Evolutionary conservation across 1,140 invertebrate genomes (phyloP).

Genomic region (Aphelinus certus): DNA sequence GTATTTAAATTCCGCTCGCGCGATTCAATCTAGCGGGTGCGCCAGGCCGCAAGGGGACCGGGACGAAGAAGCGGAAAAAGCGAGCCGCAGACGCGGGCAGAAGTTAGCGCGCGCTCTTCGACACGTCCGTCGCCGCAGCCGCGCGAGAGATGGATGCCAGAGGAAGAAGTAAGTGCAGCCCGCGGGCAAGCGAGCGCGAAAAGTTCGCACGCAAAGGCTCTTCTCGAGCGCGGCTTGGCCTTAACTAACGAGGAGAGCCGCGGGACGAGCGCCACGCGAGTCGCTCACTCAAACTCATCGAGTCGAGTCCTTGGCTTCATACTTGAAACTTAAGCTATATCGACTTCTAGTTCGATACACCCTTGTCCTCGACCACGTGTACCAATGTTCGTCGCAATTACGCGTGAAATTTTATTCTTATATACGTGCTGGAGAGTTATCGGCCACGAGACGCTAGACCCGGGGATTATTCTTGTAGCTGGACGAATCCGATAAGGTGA

Average conservation of each 20-base stretch:
- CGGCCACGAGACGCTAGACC: too few relatives aligned
- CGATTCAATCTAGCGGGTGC: neutral
- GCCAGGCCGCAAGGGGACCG: neutral
- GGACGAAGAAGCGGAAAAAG: neutral
- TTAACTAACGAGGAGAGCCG: conserved; percentile 2
- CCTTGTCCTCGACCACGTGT: too few relatives aligned
- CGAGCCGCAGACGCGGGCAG: neutral
- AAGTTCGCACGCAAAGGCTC: conserved; percentile 55
- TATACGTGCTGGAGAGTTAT: too few relatives aligned
- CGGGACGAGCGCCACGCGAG: too few relatives aligned
- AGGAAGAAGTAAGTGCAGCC: neutral
- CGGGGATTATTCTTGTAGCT: too few relatives aligned
- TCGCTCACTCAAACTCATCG: too few relatives aligned
- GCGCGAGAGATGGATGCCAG: neutral
- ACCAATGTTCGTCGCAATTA: too few relatives aligned
- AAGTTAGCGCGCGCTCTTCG: conserved; percentile 16
- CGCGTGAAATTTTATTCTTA: too few relatives aligned
- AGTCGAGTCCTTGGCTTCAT: too few relatives aligned
- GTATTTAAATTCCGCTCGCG: conserved; percentile 28
- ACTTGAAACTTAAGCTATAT: too few relatives aligned
- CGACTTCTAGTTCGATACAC: too few relatives aligned
- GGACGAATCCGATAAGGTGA: too few relatives aligned
- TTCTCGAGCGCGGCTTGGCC: conserved; percentile 54
- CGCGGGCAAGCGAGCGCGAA: conserved; percentile 42
- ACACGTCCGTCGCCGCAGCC: conserved; percentile 21